Evolutionary conservation across 2,113 vertebrate species (phyloP), one percentile per base, ranked within the genome.

Genomic region (Megaceryle torquata): DNA sequence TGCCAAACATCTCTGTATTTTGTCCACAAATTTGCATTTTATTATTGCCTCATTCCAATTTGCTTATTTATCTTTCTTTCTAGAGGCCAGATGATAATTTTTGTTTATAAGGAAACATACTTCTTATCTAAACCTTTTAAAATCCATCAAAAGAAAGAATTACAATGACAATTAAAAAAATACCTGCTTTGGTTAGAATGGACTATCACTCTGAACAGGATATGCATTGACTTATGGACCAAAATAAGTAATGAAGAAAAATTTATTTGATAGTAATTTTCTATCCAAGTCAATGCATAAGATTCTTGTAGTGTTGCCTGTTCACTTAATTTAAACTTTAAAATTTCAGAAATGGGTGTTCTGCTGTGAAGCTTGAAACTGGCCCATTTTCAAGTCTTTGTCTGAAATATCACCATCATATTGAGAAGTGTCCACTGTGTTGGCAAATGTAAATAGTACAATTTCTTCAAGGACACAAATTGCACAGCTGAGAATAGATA

Each of bases 1-100:
- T 76, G 74, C 28, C 46, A 91, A 83, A 83, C 29, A 68, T 81
- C 21, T 83, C 51, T 87, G 18, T 44, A 46, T 87, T 94, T 91
- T 44, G 91, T 89, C 67, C 80, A 86, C 82, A 90, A 37, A 83
- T 95, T 86, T 88, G 48, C 65, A 84, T 93, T 96, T 95, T 83
- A 86, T 80, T 48, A 70, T 78, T 91, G 13, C 26, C 17, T 91
- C 24, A 51, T 70, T 89, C 56, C 51, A 78, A 59, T 67, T 81
- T 81, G 39, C 35, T 91, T 93, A 70, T 81, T 80, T 83, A 25
- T 80, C 8, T 87, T 85, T 87, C 57, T 85, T 89, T 82, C 39
- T 68, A 75, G 48, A 85, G 15, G 26, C 7, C 39, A 86, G 81
- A 56, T 10, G 16, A 48, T 3, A 65, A 44, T 74, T 77, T 88